A percentile compares a stretch with the other conserved stretches of the same genome.
Evolutionary conservation across 2,797 vertebrate species (phyloP).

Genomic region (Characodon lateralis): DNA sequence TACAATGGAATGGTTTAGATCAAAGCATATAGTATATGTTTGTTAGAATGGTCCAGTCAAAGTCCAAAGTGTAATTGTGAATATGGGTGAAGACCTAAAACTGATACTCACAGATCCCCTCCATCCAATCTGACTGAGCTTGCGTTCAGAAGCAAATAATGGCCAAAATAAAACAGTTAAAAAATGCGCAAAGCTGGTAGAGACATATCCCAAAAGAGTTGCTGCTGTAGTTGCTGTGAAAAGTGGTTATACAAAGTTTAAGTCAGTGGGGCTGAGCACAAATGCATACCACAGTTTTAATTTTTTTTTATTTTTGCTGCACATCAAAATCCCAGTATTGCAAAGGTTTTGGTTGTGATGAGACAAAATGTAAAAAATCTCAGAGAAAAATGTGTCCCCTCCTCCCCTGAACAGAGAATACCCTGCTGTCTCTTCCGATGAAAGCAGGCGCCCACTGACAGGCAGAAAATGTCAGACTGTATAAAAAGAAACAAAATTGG

Average conservation of each 20-base stretch:
- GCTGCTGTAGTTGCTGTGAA: neutral
- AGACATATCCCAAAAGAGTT: neutral
- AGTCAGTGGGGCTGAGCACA: neutral
- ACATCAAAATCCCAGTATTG: neutral
- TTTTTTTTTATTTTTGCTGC: neutral
- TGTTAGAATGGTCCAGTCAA: too few relatives aligned
- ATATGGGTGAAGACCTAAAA: too few relatives aligned
- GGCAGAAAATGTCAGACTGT: constrained; percentile 65
- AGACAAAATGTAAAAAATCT: constrained; percentile 12
- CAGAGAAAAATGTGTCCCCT: constrained; percentile 7
- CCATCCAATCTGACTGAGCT: too few relatives aligned
- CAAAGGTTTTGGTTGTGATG: neutral
- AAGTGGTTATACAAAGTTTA: too few relatives aligned
- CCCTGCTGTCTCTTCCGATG: constrained; percentile 44
- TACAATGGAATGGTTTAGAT: neutral
- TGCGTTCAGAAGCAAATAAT: too few relatives aligned
- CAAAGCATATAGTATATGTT: neutral
- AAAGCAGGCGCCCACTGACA: constrained; percentile 45
- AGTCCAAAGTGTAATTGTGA: too few relatives aligned
- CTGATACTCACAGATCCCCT: too few relatives aligned
- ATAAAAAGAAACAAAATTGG: constrained; percentile 29
- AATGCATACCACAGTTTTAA: neutral
- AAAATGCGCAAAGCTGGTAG: too few relatives aligned
- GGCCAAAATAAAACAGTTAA: too few relatives aligned
- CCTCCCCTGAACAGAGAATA: constrained; percentile 8